Evolutionary conservation across 2,888 invertebrate species (phyloP).

Genomic region (Scaptomyza tumidula): DNA sequence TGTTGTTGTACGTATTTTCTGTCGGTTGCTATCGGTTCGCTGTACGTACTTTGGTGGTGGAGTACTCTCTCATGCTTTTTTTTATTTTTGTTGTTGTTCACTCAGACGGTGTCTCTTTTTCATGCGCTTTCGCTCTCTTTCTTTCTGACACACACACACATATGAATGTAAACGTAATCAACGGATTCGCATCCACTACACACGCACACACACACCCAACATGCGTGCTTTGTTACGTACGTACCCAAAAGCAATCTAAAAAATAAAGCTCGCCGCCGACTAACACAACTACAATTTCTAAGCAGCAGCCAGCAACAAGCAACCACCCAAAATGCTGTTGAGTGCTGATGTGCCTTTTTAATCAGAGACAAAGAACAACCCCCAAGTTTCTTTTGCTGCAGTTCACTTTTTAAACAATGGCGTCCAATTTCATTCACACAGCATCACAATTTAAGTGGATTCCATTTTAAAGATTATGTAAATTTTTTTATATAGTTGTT

Average conservation of each 20-base stretch:
- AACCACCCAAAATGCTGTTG: slow-evolving; percentile 54
- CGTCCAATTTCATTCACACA: slow-evolving; percentile 47
- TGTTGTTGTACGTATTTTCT: slow-evolving; percentile 10
- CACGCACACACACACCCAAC: slow-evolving; percentile 8
- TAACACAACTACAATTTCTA: slow-evolving; percentile 48
- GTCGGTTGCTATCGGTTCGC: slow-evolving; percentile 12
- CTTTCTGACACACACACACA: slow-evolving; percentile 24
- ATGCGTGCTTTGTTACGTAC: slow-evolving; percentile 22
- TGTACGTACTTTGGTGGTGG: slow-evolving; percentile 36
- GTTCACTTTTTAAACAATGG: slow-evolving; percentile 65
- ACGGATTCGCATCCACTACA: slow-evolving; percentile 28
- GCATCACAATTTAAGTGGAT: slow-evolving; percentile 15
- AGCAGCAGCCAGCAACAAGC: slow-evolving; percentile 45
- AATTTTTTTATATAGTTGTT: background rate
- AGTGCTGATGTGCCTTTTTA: slow-evolving; percentile 48
- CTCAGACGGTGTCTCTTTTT: slow-evolving; percentile 18
- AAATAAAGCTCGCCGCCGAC: slow-evolving; percentile 43
- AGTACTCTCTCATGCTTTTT: slow-evolving; percentile 20
- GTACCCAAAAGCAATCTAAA: slow-evolving; percentile 44
- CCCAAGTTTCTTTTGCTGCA: slow-evolving; percentile 48
- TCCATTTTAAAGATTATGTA: slow-evolving; percentile 9
- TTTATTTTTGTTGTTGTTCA: slow-evolving; percentile 3
- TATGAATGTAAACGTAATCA: slow-evolving; percentile 42
- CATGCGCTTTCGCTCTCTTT: slow-evolving; percentile 10
- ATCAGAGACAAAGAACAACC: slow-evolving; percentile 57